phyloP scores from a whole-genome alignment of 2,113 vertebrate species.

The Dromas ardeola region DNA sequence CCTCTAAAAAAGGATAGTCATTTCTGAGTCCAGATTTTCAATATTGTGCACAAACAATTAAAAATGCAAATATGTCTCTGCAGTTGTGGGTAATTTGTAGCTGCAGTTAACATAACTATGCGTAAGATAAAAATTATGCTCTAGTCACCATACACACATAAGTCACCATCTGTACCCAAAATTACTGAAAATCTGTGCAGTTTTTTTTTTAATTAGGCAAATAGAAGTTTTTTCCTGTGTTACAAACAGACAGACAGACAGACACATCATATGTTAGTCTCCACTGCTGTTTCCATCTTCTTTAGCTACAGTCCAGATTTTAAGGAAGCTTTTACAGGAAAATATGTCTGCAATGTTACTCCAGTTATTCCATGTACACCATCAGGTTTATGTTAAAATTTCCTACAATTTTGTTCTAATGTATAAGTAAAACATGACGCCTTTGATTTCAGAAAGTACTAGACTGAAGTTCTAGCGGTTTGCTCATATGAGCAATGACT shows the following conservation, averaged over 20 bases:
- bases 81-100: neutral
- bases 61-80: neutral
- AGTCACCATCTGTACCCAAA: neutral
- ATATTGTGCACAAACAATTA: neutral
- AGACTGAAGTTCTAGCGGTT: neutral
- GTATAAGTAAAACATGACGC: neutral
- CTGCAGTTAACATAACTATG: neutral
- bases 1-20: neutral
- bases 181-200: neutral
- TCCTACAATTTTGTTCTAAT: neutral
- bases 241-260: neutral
- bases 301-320: neutral
- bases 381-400: neutral
- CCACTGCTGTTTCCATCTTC: neutral
- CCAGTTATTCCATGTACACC: neutral
- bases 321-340: neutral
- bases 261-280: neutral
- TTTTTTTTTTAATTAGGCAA: neutral
- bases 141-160: neutral
- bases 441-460: neutral
- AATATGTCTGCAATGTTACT: neutral
- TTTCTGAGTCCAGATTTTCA: neutral
- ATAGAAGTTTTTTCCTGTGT: neutral
- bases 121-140: neutral
- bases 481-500: neutral